Evolutionary conservation across 1,140 invertebrate species (phyloP).

Genomic region (Acarapis woodi): DNA sequence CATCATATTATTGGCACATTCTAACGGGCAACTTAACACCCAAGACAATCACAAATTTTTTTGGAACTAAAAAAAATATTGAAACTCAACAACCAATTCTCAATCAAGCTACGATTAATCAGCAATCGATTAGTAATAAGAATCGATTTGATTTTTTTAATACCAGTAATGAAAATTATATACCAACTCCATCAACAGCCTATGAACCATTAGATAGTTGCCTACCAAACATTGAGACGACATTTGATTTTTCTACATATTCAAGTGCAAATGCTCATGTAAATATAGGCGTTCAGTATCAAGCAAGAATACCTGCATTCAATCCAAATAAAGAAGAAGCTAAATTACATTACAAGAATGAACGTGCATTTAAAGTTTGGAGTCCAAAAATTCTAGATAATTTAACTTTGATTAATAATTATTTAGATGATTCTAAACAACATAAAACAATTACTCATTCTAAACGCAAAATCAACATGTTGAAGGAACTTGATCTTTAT

Average conservation of each 20-base stretch:
- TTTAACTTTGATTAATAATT: neutral
- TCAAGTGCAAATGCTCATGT: conserved; percentile 33
- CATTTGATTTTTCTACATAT: conserved; percentile 12
- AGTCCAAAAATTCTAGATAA: conserved; percentile 6
- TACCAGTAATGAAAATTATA: neutral
- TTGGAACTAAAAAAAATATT: no score
- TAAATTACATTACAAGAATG: neutral
- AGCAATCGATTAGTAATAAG: no score
- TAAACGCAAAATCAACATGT: neutral
- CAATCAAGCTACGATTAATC: no score
- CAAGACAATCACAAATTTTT: neutral
- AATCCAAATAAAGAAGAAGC: conserved; percentile 2
- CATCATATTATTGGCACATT: conserved; percentile 42
- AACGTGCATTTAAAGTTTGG: conserved; percentile 15
- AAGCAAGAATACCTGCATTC: conserved; percentile 39
- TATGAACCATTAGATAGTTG: conserved; percentile 7
- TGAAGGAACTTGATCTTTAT: conserved; percentile 16
- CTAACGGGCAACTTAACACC: conserved; percentile 5
- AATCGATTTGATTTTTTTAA: no score
- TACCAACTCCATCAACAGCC: conserved; percentile 9
- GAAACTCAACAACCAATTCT: no score
- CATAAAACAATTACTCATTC: no score
- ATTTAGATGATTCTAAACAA: neutral
- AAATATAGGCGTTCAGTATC: conserved; percentile 64
- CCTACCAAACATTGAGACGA: neutral